A percentile compares a stretch with the other conserved stretches of the same genome.
Conservation (phyloP, 92 coral and sea anemone species). For the Heliopora coerulea region DNA sequence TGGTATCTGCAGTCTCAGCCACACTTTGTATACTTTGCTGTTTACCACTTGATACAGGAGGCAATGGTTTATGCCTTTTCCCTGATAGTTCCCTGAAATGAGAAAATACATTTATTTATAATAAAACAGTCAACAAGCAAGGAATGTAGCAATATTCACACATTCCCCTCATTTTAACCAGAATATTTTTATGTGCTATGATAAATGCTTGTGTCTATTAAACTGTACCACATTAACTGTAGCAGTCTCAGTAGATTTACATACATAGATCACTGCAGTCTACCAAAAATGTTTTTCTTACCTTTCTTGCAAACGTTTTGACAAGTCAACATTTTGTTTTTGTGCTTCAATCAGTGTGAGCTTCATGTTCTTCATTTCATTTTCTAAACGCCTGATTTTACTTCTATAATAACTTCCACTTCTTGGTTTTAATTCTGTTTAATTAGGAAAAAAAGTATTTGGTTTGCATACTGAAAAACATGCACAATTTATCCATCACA, state of each 20-base stretch:
- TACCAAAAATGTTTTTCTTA: constrained; percentile 7
- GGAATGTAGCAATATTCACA: too few relatives aligned
- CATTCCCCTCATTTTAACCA: too few relatives aligned
- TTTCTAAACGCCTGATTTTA: constrained; percentile 37
- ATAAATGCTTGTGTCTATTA: too few relatives aligned
- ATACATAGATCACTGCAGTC: not conserved
- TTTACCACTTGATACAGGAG: constrained; percentile 27
- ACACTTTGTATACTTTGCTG: not conserved
- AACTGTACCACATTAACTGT: too few relatives aligned
- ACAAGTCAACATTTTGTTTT: constrained; percentile 28
- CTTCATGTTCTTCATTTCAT: constrained; percentile 28
- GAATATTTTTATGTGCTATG: too few relatives aligned
- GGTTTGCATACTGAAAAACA: not conserved
- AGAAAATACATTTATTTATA: not conserved
- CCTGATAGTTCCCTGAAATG: constrained; percentile 25
- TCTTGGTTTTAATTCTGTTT: constrained; percentile 13
- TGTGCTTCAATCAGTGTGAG: constrained; percentile 34
- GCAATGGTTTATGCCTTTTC: constrained; percentile 13
- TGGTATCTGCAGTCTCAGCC: not conserved
- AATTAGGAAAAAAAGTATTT: not conserved
- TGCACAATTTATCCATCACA: too few relatives aligned
- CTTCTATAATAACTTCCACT: constrained; percentile 41
- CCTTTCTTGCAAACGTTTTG: constrained; percentile 35
- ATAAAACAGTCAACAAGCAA: too few relatives aligned
- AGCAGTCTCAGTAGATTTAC: too few relatives aligned